These are phyloP conservation scores for Vicugna pacos DNA, from an alignment of 2,113 vertebrate species.

Conservation along the genomic window DNA sequence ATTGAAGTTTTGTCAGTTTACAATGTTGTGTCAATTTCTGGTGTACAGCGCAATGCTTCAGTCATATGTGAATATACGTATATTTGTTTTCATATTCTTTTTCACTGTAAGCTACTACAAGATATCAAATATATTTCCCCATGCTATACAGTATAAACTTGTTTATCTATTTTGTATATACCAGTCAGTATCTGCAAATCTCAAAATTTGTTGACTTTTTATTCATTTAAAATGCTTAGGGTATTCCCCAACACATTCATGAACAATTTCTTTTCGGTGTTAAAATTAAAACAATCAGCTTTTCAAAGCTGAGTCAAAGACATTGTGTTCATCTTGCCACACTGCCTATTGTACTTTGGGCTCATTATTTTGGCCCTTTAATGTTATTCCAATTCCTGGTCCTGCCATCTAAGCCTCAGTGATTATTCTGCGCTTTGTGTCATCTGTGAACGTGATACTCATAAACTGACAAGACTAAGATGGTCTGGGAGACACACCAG, in stretches of 20 bases:
- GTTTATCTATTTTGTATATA: no score
- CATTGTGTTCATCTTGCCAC: background rate
- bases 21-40: no score
- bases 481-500: background rate
- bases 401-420: background rate
- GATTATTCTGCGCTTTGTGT: background rate
- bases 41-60: no score
- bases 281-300: background rate
- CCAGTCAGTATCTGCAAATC: no score
- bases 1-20: no score
- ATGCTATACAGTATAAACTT: background rate
- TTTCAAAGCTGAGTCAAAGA: conserved; percentile 44
- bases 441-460: background rate
- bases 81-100: no score
- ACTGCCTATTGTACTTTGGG: background rate
- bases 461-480: background rate
- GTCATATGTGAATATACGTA: no score
- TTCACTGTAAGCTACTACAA: no score
- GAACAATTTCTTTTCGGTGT: background rate
- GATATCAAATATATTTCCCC: no score
- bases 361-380: background rate
- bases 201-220: background rate
- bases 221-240: background rate
- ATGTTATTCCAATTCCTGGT: conserved; percentile 17
- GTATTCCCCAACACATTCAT: background rate